Evolutionary conservation across 2,888 invertebrate genomes (phyloP), one percentile per base, ranked within the genome.

Genomic region (Brachypalpus laphriformis): DNA sequence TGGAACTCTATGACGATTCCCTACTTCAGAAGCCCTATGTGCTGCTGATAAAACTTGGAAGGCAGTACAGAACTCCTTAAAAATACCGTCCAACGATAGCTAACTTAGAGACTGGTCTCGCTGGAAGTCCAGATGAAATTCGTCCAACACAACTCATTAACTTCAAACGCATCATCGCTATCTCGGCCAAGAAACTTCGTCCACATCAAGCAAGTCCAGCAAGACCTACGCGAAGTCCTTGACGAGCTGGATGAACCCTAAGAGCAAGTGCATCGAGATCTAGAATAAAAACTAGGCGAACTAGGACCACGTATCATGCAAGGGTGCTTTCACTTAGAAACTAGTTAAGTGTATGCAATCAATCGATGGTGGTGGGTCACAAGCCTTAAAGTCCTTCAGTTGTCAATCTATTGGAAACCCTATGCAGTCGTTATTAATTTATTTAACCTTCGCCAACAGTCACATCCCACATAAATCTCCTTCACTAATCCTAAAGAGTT

Each of bases 1-100:
- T 99, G 70, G 98, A 99, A 92, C 92, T 98, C 40, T 99, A 98
- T 90, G 95, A 97, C 89, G 93, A 95, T 14, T 95, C 96, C 6
- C 91, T 99, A 68, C 88, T 98, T 20, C 93, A 95, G 3, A 98
- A 97, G 90, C 98, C 98, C 47, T 95, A 96, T 3, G 93, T 98
- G 72, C 91, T 99, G 85, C 92, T 96, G 65, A 90, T 97, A 0
- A 98, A 98, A 99, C 90, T 93, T 95, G 14, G 93, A 94, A 31
- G 94, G 94, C 31, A 94, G 96, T 3, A 89, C 93, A 3, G 91
- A 94, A n/a, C 94, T 93, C 70, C 94, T 94, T 59, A 94, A 57
- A 92, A 93, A 88, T 92, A 96, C 3, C 93, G 94, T 89, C 92
- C 94, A 11, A 92, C 93, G 56, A 91, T 96, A 11, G 89, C 91